Evolutionary conservation across 2,113 vertebrate genomes (phyloP).

Genomic region (Lasiurus cinereus): DNA sequence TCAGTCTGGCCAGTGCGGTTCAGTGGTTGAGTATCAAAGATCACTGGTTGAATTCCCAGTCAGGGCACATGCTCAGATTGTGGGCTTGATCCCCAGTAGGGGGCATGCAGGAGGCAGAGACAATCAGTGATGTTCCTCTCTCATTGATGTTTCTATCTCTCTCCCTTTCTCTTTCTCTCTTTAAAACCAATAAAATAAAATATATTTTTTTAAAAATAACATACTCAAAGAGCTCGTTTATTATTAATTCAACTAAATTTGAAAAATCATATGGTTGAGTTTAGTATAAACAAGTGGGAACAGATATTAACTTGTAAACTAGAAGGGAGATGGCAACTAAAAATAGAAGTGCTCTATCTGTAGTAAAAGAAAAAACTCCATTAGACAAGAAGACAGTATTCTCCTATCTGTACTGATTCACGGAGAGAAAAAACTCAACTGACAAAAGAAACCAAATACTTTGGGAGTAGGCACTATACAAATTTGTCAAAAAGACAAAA

Average conservation of each 20-base stretch:
- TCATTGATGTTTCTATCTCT: no score
- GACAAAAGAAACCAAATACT: background rate
- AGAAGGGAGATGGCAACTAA: constrained; percentile 29
- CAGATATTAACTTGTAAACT: constrained; percentile 60
- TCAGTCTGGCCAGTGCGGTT: no score
- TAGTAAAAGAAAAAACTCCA: constrained; percentile 1
- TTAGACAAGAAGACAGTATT: constrained; percentile 15
- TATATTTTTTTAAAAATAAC: background rate
- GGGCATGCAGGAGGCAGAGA: no score
- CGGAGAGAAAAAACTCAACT: background rate
- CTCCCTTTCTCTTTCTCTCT: no score
- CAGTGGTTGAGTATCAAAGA: no score
- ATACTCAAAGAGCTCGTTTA: constrained; percentile 1
- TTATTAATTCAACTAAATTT: constrained; percentile 37
- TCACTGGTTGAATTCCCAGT: no score
- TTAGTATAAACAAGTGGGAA: constrained; percentile 18
- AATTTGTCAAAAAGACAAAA: constrained; percentile 24
- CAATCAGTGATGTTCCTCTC: no score
- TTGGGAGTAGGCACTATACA: background rate
- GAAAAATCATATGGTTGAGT: constrained; percentile 34
- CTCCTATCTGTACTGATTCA: background rate
- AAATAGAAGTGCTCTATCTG: background rate
- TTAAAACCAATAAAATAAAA: no score
- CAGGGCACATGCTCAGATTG: no score
- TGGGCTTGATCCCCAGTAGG: no score